phyloP scores from a whole-genome alignment of 2,888 invertebrate species.

The Leptinotarsa tumamoca region DNA sequence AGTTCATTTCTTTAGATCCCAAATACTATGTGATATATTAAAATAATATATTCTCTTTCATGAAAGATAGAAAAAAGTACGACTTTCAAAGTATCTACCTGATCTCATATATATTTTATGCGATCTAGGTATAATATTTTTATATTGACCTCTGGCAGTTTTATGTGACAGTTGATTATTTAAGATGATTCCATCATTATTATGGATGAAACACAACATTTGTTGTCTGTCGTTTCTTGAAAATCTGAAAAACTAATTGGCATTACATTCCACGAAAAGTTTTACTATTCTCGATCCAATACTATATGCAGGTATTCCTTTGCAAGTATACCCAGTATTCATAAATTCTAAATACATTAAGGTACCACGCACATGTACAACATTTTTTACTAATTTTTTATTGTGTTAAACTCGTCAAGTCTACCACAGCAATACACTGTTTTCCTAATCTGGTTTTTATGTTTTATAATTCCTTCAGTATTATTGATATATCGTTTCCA shows the following conservation, averaged over 20 bases:
- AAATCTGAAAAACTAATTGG: background rate
- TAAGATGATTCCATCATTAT: background rate
- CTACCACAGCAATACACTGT: background rate
- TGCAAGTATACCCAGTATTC: background rate
- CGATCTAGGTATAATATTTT: background rate
- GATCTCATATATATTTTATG: too few relatives aligned
- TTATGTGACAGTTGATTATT: background rate
- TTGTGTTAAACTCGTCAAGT: background rate
- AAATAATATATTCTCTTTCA: too few relatives aligned
- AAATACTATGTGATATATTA: too few relatives aligned
- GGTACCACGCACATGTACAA: background rate
- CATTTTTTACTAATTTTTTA: background rate
- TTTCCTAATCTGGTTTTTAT: background rate
- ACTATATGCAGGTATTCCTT: background rate
- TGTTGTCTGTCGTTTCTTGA: background rate
- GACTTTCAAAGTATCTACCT: too few relatives aligned
- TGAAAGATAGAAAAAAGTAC: too few relatives aligned
- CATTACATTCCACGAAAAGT: background rate
- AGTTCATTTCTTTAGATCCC: too few relatives aligned
- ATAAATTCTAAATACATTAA: background rate
- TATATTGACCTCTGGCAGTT: background rate
- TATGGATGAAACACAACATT: background rate
- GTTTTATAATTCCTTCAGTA: background rate
- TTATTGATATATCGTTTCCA: background rate
- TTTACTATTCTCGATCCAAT: background rate